These are phyloP conservation scores for Cassiopea andromeda DNA, from an alignment of 30 jellyfish, hydroid and myxozoan genomes.

Conservation along the genomic window DNA sequence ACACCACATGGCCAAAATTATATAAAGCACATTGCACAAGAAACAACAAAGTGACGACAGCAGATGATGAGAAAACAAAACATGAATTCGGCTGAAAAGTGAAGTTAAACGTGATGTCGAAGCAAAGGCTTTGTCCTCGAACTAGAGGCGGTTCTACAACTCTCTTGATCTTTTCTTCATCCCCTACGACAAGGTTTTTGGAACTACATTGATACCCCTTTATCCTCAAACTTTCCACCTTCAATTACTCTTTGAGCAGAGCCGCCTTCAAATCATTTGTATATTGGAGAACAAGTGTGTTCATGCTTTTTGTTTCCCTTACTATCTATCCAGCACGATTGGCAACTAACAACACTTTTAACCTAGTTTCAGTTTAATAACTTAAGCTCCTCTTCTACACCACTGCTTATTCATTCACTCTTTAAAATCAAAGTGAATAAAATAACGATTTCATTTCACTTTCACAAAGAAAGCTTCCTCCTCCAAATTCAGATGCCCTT, in stretches of 20 bases:
- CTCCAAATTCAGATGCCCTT: neutral
- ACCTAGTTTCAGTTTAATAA: neutral
- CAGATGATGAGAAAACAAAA: too few relatives aligned
- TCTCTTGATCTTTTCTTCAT: neutral
- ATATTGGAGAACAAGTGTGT: neutral
- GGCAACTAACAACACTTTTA: neutral
- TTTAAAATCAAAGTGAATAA: neutral
- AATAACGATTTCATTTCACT: neutral
- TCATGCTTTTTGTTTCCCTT: neutral
- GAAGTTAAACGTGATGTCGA: too few relatives aligned
- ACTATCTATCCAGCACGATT: neutral
- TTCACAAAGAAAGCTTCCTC: neutral
- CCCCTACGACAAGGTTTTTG: neutral
- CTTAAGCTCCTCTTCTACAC: neutral
- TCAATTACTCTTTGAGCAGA: neutral
- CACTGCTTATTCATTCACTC: neutral
- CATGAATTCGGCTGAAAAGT: too few relatives aligned
- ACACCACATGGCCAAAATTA: too few relatives aligned
- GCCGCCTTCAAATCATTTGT: neutral
- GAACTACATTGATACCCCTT: neutral
- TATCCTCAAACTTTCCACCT: neutral
- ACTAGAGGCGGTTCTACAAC: neutral
- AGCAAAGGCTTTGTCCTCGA: too few relatives aligned
- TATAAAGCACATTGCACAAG: too few relatives aligned
- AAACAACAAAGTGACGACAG: too few relatives aligned